phyloP scores from a whole-genome alignment of 2,797 vertebrate genomes.

The Sphenopsis melanotis region DNA sequence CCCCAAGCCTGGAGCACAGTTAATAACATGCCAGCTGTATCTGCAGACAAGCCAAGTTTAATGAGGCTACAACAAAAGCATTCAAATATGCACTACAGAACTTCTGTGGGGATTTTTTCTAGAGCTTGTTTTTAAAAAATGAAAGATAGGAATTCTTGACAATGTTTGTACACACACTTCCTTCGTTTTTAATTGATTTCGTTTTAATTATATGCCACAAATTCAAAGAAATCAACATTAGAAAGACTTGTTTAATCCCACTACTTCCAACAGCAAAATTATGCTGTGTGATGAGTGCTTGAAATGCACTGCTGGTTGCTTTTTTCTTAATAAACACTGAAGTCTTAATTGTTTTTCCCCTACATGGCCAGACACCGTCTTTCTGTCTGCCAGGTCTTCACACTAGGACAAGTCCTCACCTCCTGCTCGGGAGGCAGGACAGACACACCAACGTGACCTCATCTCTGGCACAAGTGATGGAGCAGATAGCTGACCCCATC shows the following conservation, averaged over 20 bases:
- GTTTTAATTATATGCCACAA: not conserved
- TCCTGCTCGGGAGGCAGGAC: not conserved
- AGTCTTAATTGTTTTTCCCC: slow-evolving; percentile 24
- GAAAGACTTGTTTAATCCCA: slow-evolving; percentile 9
- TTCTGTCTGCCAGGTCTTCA: slow-evolving; percentile 7
- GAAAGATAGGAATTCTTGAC: slow-evolving; percentile 30
- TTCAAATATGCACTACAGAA: slow-evolving; percentile 66
- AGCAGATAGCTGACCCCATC: not conserved
- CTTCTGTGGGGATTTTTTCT: slow-evolving; percentile 55
- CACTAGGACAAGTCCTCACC: not conserved
- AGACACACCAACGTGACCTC: rapidly evolving
- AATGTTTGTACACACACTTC: not conserved
- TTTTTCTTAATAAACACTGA: slow-evolving; percentile 44
- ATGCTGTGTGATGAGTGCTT: not conserved
- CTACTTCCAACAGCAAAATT: slow-evolving; percentile 42
- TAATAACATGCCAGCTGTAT: slow-evolving; percentile 73
- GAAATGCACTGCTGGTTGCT: slow-evolving; percentile 43
- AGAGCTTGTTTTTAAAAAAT: not conserved
- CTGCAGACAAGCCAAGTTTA: slow-evolving; percentile 74
- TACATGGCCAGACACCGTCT: not conserved
- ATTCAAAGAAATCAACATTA: slow-evolving; percentile 16
- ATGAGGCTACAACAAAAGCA: slow-evolving; percentile 72
- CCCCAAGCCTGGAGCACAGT: slow-evolving; percentile 66
- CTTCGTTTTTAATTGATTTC: not conserved
- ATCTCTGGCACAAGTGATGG: not conserved